A percentile compares a stretch with the other conserved stretches of the same genome.
Conservation (phyloP, 2,113 vertebrate genomes). For the Sylvilagus bachmani region DNA sequence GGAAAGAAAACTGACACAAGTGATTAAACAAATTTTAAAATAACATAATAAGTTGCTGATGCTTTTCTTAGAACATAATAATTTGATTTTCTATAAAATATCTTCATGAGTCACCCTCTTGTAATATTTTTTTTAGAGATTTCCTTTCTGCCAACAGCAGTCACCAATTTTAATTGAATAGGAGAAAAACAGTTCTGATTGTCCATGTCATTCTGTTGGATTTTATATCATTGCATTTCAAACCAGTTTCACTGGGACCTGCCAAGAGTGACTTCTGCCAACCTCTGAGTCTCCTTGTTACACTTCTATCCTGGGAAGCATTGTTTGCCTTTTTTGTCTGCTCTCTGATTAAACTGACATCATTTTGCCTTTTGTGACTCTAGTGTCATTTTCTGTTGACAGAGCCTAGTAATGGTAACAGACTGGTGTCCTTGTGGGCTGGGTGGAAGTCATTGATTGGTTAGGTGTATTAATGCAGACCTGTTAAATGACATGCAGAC, state of each 20-base stretch:
- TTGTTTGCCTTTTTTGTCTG: constrained; percentile 89
- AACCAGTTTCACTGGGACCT: constrained; percentile 86
- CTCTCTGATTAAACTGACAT: constrained; percentile 91
- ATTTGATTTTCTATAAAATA: constrained; percentile 80
- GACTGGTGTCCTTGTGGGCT: constrained; percentile 89
- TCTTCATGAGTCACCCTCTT: not conserved
- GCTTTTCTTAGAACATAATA: constrained; percentile 77
- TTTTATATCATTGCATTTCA: constrained; percentile 86
- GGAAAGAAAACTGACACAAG: constrained; percentile 61
- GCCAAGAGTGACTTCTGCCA: constrained; percentile 79
- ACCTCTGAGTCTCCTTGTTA: constrained; percentile 88
- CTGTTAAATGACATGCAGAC: constrained; percentile 87
- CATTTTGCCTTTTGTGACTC: constrained; percentile 89
- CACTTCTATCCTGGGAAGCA: constrained; percentile 79
- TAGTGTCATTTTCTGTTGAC: constrained; percentile 91
- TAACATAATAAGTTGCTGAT: constrained; percentile 48
- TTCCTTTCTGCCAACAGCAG: constrained; percentile 82
- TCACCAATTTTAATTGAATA: constrained; percentile 87
- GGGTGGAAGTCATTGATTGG: constrained; percentile 89
- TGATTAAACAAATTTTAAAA: constrained; percentile 66
- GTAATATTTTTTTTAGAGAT: constrained; percentile 69
- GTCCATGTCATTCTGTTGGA: constrained; percentile 83
- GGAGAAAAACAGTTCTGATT: constrained; percentile 81
- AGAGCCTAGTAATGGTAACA: constrained; percentile 86
- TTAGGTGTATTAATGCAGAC: constrained; percentile 89